A percentile compares a stretch with the other conserved stretches of the same genome.
phyloP scores from a whole-genome alignment of 2,888 invertebrate genomes.

The Amiota communis region DNA sequence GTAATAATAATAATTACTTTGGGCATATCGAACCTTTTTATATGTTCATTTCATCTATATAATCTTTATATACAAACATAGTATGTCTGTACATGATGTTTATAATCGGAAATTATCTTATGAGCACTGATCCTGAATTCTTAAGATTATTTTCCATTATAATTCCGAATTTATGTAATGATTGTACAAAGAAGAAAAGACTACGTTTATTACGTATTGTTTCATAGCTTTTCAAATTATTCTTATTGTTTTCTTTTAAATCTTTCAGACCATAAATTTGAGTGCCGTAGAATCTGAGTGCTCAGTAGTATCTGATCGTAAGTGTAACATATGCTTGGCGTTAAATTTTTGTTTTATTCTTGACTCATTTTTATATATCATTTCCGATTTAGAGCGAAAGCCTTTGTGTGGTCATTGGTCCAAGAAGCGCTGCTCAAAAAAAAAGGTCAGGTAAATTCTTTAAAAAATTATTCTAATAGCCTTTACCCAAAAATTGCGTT shows the following conservation, averaged over 20 bases:
- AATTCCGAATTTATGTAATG: neutral
- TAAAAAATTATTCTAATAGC: neutral
- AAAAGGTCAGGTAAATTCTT: neutral
- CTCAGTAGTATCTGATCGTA: slow-evolving; percentile 16
- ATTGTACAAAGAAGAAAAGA: slow-evolving; percentile 11
- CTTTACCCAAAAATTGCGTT: too few relatives aligned
- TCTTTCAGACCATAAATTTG: slow-evolving; percentile 15
- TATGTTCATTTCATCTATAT: slow-evolving; percentile 15
- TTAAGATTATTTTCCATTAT: slow-evolving; percentile 11
- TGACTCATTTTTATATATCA: slow-evolving; percentile 9
- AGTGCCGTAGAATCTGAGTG: slow-evolving; percentile 5
- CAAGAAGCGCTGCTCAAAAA: neutral
- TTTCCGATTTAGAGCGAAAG: slow-evolving; percentile 1
- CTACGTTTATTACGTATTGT: neutral
- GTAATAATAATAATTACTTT: slow-evolving; percentile 42
- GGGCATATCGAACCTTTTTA: slow-evolving; percentile 29
- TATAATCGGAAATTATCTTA: slow-evolving; percentile 9
- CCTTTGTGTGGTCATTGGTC: neutral
- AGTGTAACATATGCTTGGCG: slow-evolving; percentile 9
- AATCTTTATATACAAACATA: slow-evolving; percentile 1
- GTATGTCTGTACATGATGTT: slow-evolving; percentile 5
- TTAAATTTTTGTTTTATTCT: neutral
- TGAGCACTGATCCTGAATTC: neutral
- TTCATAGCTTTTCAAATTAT: slow-evolving; percentile 12
- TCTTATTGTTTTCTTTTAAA: slow-evolving; percentile 18